Percentiles rank a stretch among this genome's conserved stretches.
These are phyloP conservation scores for Austrofundulus limnaeus DNA, from an alignment of 2,113 vertebrate genomes.

Conservation along the genomic window DNA sequence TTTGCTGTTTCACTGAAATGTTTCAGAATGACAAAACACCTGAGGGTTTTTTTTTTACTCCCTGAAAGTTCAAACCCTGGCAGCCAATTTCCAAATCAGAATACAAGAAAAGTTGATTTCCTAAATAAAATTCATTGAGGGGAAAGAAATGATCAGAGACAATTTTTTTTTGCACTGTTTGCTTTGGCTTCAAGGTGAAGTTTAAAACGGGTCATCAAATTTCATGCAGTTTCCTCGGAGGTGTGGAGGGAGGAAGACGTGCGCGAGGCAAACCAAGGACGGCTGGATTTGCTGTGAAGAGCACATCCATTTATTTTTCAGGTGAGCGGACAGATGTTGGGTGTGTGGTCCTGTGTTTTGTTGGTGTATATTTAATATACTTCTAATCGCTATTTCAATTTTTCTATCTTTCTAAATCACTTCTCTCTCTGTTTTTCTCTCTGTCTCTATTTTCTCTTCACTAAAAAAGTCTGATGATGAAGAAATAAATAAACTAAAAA, in stretches of 20 bases:
- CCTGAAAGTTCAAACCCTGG: constrained; percentile 31
- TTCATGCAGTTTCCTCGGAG: constrained; percentile 53
- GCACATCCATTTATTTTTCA: no score
- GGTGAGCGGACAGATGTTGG: no score
- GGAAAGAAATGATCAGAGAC: constrained; percentile 3
- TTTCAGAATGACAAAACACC: constrained; percentile 73
- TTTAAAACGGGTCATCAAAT: constrained; percentile 66
- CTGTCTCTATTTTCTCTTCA: no score
- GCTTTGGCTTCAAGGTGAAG: constrained; percentile 65
- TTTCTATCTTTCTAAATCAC: no score
- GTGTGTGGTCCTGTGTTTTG: no score
- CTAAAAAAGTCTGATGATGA: no score
- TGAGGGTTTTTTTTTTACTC: constrained; percentile 54
- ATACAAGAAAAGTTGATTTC: constrained; percentile 33
- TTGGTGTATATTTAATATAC: no score
- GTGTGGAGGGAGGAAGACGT: constrained; percentile 44
- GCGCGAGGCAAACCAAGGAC: constrained; percentile 67
- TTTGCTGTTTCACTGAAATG: constrained; percentile 66
- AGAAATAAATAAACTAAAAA: no score
- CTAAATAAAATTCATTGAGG: constrained; percentile 43
- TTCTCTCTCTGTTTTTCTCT: no score
- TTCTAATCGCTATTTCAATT: no score
- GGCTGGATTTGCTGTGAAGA: constrained; percentile 66
- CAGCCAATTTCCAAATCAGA: constrained; percentile 34
- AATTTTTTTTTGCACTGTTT: constrained; percentile 5